Evolutionary conservation across 2,113 vertebrate species (phyloP), one percentile per base, ranked within the genome.

Genomic region (Cyanoderma ruficeps): DNA sequence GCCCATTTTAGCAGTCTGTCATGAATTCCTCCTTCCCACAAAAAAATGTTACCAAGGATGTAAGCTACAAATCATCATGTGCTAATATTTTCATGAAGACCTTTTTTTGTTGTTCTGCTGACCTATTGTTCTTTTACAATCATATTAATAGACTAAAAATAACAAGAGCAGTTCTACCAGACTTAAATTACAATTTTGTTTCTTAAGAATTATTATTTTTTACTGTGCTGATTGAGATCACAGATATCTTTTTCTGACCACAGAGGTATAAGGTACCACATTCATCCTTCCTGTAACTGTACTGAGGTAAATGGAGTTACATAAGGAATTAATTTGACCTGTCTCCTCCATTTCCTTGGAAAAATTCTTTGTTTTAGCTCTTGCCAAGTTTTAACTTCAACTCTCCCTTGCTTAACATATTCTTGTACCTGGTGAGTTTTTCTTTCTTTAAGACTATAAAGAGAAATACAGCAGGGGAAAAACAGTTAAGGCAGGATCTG

Each of bases 311-410:
- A 86, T 39, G 47, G 59, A 86, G 21, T 94, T 90, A 89, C 87
- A 94, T 42, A 70, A 96, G 96, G 94, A 96, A 96, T 91, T 94
- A 93, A 94, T 97, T 94, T 94, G 89, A 96, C 75, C 64, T 22
- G 94, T 89, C 89, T 92, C 74, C 65, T 89, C 77, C 72, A 87
- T 67, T 96, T 95, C 93, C 94, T 90, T 82, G 74, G 59, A 90
- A 94, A 96, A 94, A 91, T 74, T 88, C 81, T 89, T 90, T 67
- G 44, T 23, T 95, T 91, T 53, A 86, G 60, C 8, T 9, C 53
- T 84, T 75, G 93, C 94, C 93, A 95, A 78, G 94, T 94, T 84
- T 67, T 86, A 59, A 86, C 83, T 92, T 95, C 1, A 9, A 67
- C 68, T 92, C 68, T 90, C 56, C 44, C 49, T 94, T 84, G 60